Percentiles rank a stretch among this genome's conserved stretches.
These are phyloP conservation scores for Tachysurus vachellii DNA, from an alignment of 2,113 vertebrate species.

Conservation along the genomic window DNA sequence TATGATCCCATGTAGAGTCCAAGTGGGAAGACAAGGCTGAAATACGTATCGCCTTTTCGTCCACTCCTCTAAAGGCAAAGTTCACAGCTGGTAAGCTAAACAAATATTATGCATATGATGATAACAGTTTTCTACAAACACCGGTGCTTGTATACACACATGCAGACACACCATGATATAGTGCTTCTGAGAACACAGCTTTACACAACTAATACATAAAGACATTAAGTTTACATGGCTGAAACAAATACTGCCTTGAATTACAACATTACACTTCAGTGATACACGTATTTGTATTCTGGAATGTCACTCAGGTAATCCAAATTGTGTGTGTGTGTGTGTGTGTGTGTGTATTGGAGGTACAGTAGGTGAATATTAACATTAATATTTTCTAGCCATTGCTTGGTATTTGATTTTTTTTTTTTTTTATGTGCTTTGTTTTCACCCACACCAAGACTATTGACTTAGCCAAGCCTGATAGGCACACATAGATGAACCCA, in stretches of 20 bases:
- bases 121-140: constrained; percentile 43
- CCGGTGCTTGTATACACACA: constrained; percentile 29
- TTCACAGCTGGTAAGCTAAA: constrained; percentile 45
- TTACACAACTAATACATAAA: constrained; percentile 18
- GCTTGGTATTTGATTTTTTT: constrained; percentile 14
- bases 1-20: constrained; percentile 23
- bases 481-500: constrained; percentile 41
- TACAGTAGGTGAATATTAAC: constrained; percentile 60
- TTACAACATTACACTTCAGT: constrained; percentile 62
- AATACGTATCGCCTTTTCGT: constrained; percentile 25
- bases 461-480: constrained; percentile 51
- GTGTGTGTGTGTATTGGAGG: constrained; percentile 22
- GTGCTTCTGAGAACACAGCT: constrained; percentile 8
- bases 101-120: constrained; percentile 45
- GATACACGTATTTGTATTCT: constrained; percentile 53
- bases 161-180: constrained; percentile 28
- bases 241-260: constrained; percentile 62
- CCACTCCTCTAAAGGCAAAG: constrained; percentile 31
- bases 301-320: neutral
- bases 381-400: constrained; percentile 58
- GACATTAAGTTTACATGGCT: constrained; percentile 55
- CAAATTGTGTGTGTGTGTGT: constrained; percentile 37
- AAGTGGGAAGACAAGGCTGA: constrained; percentile 38
- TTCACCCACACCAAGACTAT: constrained; percentile 40
- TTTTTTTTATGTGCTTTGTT: constrained; percentile 32